Evolutionary conservation across 2,113 vertebrate species (phyloP), one percentile per base, ranked within the genome.

Genomic region (Notechis scutatus): DNA sequence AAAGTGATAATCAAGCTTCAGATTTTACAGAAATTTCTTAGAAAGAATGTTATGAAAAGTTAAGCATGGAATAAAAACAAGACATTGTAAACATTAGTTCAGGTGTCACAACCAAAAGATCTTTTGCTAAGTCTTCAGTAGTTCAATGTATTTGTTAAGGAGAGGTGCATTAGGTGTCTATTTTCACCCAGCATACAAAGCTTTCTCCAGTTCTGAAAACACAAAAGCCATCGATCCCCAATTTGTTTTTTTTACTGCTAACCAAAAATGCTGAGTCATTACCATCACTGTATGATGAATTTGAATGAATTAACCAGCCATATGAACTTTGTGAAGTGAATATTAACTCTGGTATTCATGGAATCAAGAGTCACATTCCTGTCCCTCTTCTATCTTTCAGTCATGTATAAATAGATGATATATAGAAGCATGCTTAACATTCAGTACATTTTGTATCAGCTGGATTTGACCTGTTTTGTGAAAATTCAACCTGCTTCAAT

Each of bases 401-500:
- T n/a, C 88, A 52, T 52, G 52, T 90, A 93, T 90, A 93, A 86
- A 93, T 90, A 90, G 92, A 90, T 85, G 88, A 47, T 55, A 85
- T 11, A 90, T 54, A 89, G 69, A 90, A 93, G 69, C 69, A 93
- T 93, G 85, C 54, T 93, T 59, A 59, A 42, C 92, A 93, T 93
- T 89, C 92, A 86, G 92, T 87, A 93, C 92, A 93, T 93, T 93
- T 61, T 93, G 88, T 93, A 86, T 93, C 74, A 86, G 45, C 42
- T 90, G 23, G 47, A 54, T 47, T 42, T 50, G 87, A 69, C 23
- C 39, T 85, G 34, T 89, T 88, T 92, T 85, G 24, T 89, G 85
- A 92, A 92, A 69, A 88, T 24, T 15, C 59, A 92, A 45, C 59
- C 26, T 88, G n/a, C n/a, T 90, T 45, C 24, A 39, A 23, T 69